Percentiles rank a stretch among this genome's conserved stretches.
phyloP scores from a whole-genome alignment of 2,113 vertebrate genomes.

The Dolichotis patagonum region DNA sequence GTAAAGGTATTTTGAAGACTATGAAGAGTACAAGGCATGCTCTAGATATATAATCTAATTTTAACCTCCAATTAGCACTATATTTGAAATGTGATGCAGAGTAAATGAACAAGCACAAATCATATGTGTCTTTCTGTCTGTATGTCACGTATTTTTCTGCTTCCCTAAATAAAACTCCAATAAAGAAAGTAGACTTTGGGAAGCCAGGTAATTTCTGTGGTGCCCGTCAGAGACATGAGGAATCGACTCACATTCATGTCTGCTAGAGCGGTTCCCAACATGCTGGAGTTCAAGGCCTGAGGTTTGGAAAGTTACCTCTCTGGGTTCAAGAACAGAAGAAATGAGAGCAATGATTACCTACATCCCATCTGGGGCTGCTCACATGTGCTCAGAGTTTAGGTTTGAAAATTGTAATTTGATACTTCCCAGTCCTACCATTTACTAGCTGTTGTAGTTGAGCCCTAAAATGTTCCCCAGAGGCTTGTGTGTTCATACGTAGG shows the following conservation, averaged over 20 bases:
- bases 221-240: neutral
- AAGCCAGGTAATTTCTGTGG: neutral
- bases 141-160: neutral
- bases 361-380: fast-evolving
- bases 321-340: neutral
- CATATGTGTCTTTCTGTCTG: neutral
- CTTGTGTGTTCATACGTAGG: neutral
- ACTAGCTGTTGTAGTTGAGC: neutral
- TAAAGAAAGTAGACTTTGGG: neutral
- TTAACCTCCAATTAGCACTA: constrained; percentile 51
- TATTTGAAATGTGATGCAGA: constrained; percentile 10
- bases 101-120: constrained; percentile 34
- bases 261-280: neutral
- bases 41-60: constrained; percentile 31
- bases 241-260: neutral
- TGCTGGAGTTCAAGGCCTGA: neutral
- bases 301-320: neutral
- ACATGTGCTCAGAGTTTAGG: neutral
- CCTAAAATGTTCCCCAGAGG: neutral
- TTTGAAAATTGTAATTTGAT: neutral
- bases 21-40: neutral
- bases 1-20: constrained; percentile 37
- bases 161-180: neutral
- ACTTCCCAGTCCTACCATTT: neutral
- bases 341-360: fast-evolving